phyloP scores from a whole-genome alignment of 2,113 vertebrate species.

The Corapipo altera region DNA sequence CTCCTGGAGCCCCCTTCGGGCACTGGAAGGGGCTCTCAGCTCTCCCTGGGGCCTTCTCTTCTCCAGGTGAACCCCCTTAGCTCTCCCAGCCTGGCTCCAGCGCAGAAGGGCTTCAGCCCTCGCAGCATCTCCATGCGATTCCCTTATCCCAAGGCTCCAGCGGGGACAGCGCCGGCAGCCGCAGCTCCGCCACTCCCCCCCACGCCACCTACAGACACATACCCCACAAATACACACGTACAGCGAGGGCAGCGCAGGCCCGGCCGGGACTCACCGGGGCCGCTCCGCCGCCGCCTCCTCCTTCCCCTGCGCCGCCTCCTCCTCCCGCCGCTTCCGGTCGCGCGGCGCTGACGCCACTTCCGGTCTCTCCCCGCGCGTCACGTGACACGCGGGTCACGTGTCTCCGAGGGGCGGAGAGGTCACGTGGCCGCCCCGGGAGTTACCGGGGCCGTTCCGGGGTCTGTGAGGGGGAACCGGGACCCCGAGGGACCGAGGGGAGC shows the following conservation, averaged over 20 bases:
- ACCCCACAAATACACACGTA: too few species aligned
- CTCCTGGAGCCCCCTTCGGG: not conserved
- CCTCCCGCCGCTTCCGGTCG: not conserved
- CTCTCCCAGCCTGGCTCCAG: not conserved
- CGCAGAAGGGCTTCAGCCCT: not conserved
- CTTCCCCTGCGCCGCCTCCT: not conserved
- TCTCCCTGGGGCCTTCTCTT: rapidly evolving
- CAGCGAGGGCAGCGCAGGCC: too few species aligned
- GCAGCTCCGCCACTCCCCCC: rapidly evolving
- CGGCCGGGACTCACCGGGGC: not conserved
- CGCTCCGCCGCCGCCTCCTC: not conserved
- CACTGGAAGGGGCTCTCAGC: rapidly evolving
- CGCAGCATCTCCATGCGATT: not conserved
- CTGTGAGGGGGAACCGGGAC: too few species aligned
- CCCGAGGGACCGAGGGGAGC: too few species aligned
- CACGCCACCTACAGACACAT: rapidly evolving
- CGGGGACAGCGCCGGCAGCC: not conserved
- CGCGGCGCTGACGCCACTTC: not conserved
- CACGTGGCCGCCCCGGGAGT: not conserved
- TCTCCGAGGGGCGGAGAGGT: rapidly evolving
- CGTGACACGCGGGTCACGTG: rapidly evolving
- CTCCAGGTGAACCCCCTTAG: not conserved
- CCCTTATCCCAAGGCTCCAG: not conserved
- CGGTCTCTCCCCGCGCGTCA: not conserved
- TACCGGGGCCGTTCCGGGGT: too few species aligned